Base-by-base conservation (phyloP, 2,113 vertebrate species). In the Coregonus clupeaformis region DNA sequence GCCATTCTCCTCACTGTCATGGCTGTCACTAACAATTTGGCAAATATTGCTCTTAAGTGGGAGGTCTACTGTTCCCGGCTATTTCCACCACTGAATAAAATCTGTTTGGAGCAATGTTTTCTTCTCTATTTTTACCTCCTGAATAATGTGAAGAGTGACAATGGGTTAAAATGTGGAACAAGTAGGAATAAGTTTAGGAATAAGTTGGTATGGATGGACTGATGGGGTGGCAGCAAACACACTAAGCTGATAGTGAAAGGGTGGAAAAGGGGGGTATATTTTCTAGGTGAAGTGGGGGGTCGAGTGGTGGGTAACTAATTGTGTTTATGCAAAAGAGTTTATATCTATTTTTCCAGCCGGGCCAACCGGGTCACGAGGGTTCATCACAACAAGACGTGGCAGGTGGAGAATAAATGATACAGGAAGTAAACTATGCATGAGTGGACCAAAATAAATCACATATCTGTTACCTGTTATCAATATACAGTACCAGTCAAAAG, bases 1-100 rank as follows among this genome's bases (percentile, higher is more conserved):
- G 77, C 74, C 78, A 74, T 76, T 77, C 76, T 75, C 72, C 9
- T 80, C 74, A 74, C 9, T 77, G 79, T 81, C 83, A 87, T 36
- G 79, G 45, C 65, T 83, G 82, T 85, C 80, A 83, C 78, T 71
- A 76, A 62, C 83, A 27, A 76, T 85, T 85, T 77, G 73, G 76
- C 59, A 55, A 77, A 77, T 78, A 60, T 66, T 68, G 25, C 72
- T 80, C 67, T 67, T 69, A 66, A 80, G 67, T 55, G 80, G 52
- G 77, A 86, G 80, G 80, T 76, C 77, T 84, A 52, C 57, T 47
- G 62, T 82, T 47, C 66, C 55, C n/a, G 24, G 77, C 29, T 74
- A 78, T 72, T 71, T 68, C 77, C 42, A 68, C 47, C 62, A n/a
- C 64, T 82, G 77, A 86, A 81, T 77, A n/a, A 77, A 79, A 81